Conservation (phyloP, 2,113 vertebrate genomes). For the Corydoras maculifer region DNA sequence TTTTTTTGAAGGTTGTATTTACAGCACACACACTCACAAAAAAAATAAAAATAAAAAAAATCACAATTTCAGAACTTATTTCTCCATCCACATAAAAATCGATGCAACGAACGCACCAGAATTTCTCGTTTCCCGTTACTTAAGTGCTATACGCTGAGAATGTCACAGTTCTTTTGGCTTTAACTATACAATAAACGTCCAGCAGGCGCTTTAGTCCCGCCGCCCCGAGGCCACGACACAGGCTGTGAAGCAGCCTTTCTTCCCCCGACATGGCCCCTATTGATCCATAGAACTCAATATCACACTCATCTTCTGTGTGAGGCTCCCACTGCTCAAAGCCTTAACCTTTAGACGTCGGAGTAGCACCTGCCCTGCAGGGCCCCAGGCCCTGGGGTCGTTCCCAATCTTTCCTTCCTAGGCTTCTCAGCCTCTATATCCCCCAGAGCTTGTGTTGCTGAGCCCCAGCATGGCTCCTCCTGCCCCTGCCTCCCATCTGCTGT, state of each 20-base stretch:
- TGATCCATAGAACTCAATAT: slow-evolving; percentile 41
- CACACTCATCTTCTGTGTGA: slow-evolving; percentile 37
- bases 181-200: slow-evolving; percentile 40
- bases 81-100: not conserved
- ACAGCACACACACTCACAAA: no score
- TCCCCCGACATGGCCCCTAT: slow-evolving; percentile 38
- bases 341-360: slow-evolving; percentile 33
- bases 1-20: no score
- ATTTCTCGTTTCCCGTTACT: slow-evolving; percentile 3
- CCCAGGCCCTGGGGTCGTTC: slow-evolving; percentile 37
- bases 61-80: not conserved
- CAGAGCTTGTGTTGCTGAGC: slow-evolving; percentile 25
- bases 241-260: slow-evolving; percentile 27
- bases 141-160: slow-evolving; percentile 23
- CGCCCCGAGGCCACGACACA: slow-evolving; percentile 29
- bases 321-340: slow-evolving; percentile 31
- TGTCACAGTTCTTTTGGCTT: slow-evolving; percentile 10
- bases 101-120: not conserved
- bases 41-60: no score
- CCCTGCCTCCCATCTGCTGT: slow-evolving; percentile 54
- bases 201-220: slow-evolving; percentile 23
- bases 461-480: slow-evolving; percentile 33
- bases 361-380: slow-evolving; percentile 35
- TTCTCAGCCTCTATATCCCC: slow-evolving; percentile 17
- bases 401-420: slow-evolving; percentile 16